phyloP scores from a whole-genome alignment of 2,888 invertebrate genomes.

The Polymixis lichenea region DNA sequence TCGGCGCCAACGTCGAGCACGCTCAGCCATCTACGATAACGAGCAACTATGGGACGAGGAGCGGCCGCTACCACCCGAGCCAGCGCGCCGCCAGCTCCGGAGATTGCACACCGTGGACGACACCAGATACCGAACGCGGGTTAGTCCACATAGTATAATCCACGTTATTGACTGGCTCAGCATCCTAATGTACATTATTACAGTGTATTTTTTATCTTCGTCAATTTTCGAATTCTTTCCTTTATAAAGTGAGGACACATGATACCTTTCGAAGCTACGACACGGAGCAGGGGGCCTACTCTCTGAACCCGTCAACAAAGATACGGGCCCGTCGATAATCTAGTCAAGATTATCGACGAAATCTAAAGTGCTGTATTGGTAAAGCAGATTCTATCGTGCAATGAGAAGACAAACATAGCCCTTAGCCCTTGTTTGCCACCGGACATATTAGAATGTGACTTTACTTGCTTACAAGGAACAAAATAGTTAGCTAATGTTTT shows the following conservation, averaged over 20 bases:
- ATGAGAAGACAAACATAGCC: not conserved
- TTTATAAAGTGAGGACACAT: not conserved
- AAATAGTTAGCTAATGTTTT: not conserved
- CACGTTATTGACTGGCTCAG: not conserved
- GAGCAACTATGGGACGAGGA: slow-evolving; percentile 76
- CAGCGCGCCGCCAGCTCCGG: slow-evolving; percentile 71
- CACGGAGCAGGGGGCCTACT: not conserved
- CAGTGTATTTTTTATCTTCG: not conserved
- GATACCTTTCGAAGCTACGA: not conserved
- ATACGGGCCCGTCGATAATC: no score
- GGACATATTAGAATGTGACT: not conserved
- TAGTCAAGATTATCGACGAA: not conserved
- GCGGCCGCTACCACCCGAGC: slow-evolving; percentile 63
- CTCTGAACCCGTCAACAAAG: no score
- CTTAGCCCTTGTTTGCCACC: not conserved
- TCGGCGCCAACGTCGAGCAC: slow-evolving; percentile 79
- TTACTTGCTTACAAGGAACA: not conserved
- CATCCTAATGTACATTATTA: no score
- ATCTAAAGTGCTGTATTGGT: not conserved
- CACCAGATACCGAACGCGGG: slow-evolving; percentile 57
- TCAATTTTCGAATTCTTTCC: not conserved
- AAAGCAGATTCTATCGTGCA: not conserved
- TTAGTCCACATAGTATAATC: slow-evolving; percentile 12
- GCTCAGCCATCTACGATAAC: slow-evolving; percentile 81
- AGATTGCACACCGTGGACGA: slow-evolving; percentile 83